These are phyloP conservation scores for Fringilla coelebs DNA, from an alignment of 2,797 vertebrate genomes.

Conservation along the genomic window DNA sequence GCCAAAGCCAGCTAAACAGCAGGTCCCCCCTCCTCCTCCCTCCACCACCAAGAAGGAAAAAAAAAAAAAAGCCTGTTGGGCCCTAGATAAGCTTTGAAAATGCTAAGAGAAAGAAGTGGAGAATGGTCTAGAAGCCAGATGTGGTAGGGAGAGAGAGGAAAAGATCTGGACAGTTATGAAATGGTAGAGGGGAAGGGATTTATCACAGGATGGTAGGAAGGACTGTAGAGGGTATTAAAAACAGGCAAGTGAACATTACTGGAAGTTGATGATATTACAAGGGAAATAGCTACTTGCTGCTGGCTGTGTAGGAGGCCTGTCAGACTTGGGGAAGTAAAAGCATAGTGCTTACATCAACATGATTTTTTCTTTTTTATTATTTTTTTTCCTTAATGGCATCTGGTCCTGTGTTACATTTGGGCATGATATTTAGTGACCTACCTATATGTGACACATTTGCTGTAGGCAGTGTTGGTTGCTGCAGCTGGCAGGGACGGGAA, in stretches of 20 bases:
- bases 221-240: conserved; percentile 31
- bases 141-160: not conserved
- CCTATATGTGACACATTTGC: conserved; percentile 41
- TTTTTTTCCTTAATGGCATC: conserved; percentile 3
- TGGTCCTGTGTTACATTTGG: conserved; percentile 43
- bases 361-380: not conserved
- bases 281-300: conserved; percentile 51
- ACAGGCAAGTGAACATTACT: conserved; percentile 47
- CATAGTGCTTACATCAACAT: conserved; percentile 45
- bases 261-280: conserved; percentile 48
- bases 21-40: not conserved
- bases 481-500: conserved; percentile 24
- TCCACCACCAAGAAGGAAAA: not conserved
- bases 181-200: not conserved
- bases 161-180: not conserved
- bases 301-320: conserved; percentile 62
- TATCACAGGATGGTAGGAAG: not conserved
- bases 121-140: not conserved
- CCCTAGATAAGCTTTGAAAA: conserved; percentile 7
- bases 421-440: conserved; percentile 45
- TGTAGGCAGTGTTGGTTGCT: conserved; percentile 7
- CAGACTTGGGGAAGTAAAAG: conserved; percentile 57
- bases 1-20: conserved; percentile 35
- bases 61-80: not conserved
- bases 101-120: not conserved